A percentile compares a stretch with the other conserved stretches of the same genome.
phyloP scores from a whole-genome alignment of 2,888 invertebrate genomes.

The Panzeria rudis region DNA sequence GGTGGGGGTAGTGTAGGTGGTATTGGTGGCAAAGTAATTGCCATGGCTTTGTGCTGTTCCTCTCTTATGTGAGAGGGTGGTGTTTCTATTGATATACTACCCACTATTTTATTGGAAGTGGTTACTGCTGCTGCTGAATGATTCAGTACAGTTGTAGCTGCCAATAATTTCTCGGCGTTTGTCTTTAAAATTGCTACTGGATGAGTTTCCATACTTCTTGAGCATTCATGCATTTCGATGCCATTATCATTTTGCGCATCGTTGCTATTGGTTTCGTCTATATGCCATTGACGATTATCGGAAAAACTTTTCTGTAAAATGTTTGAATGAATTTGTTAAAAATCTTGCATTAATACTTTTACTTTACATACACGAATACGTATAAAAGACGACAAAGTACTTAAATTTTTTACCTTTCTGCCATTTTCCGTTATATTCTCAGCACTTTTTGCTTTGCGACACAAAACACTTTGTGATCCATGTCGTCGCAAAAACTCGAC shows the following conservation, averaged over 20 bases:
- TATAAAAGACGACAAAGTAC: too few species aligned
- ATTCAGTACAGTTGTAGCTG: conserved; percentile 76
- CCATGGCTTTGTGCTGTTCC: conserved; percentile 75
- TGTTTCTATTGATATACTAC: conserved; percentile 82
- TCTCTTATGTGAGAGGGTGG: conserved; percentile 82
- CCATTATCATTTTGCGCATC: conserved; percentile 75
- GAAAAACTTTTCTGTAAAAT: conserved; percentile 80
- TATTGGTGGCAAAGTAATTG: conserved; percentile 70
- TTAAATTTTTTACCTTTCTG: conserved; percentile 79
- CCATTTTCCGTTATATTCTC: conserved; percentile 86
- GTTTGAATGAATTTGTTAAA: not conserved
- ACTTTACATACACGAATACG: not conserved
- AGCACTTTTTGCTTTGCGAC: conserved; percentile 91
- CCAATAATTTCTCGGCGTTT: conserved; percentile 70
- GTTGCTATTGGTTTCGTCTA: conserved; percentile 78
- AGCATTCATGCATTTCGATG: conserved; percentile 74
- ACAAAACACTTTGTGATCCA: conserved; percentile 91
- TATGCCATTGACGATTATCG: conserved; percentile 81
- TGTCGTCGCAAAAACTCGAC: conserved; percentile 91
- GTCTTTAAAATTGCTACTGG: conserved; percentile 76
- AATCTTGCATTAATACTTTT: not conserved
- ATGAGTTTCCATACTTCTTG: conserved; percentile 75
- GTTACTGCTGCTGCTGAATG: conserved; percentile 80
- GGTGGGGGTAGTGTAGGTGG: conserved; percentile 67
- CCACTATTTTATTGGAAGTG: conserved; percentile 81